Conservation (phyloP, 1,140 invertebrate species). For the Musca domestica region DNA sequence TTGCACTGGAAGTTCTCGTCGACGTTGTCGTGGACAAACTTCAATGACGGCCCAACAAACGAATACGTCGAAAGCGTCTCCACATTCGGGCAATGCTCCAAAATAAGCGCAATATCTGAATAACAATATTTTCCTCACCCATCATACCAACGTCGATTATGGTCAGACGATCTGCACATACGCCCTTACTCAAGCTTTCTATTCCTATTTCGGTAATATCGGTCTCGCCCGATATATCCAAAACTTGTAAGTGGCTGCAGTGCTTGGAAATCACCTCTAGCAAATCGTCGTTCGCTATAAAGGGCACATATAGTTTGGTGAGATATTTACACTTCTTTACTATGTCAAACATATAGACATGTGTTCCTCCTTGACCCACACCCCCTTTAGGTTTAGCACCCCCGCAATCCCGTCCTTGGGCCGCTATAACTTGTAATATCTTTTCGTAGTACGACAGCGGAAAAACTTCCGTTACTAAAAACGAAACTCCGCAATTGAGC, state of each 20-base stretch:
- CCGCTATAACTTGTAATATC: conserved; percentile 62
- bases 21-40: conserved; percentile 57
- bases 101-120: conserved; percentile 61
- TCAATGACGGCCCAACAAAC: conserved; percentile 62
- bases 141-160: conserved; percentile 65
- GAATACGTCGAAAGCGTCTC: conserved; percentile 64
- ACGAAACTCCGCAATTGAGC: conserved; percentile 62
- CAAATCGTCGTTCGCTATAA: conserved; percentile 67
- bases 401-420: conserved; percentile 62
- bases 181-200: conserved; percentile 56
- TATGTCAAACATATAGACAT: conserved; percentile 61
- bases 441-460: conserved; percentile 65
- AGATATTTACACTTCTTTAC: conserved; percentile 59
- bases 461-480: conserved; percentile 64
- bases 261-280: conserved; percentile 61
- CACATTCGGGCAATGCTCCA: conserved; percentile 62
- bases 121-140: conserved; percentile 66
- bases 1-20: conserved; percentile 59
- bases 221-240: conserved; percentile 66
- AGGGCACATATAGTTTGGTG: conserved; percentile 63
- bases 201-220: conserved; percentile 63
- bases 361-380: conserved; percentile 68
- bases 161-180: conserved; percentile 56
- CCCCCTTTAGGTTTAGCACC: conserved; percentile 65
- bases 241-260: conserved; percentile 59